Base-by-base conservation (phyloP, 2,797 vertebrate genomes). In the Tenualosa ilisha region DNA sequence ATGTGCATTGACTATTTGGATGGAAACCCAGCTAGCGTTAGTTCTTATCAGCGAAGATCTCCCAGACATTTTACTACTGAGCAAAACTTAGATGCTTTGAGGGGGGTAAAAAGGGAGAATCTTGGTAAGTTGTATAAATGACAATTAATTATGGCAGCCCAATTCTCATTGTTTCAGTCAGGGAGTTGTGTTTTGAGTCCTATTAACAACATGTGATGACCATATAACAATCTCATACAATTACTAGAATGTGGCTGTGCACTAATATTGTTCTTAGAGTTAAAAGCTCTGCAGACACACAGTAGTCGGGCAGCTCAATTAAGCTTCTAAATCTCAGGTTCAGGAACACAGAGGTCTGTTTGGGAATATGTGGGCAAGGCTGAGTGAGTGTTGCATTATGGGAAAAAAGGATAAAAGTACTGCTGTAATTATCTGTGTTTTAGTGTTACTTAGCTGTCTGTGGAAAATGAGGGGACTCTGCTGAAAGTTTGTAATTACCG, bases 401-500 rank as follows among this genome's bases (percentile, higher is more conserved):
- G 54, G 37, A 56, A 85, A 75, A 81, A 84, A 86, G 79, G 37
- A 46, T 46, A 84, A 87, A 90, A 89, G 43, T 83, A 84, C 46
- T 83, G 85, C 75, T 85, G 51, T 89, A 90, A 92, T 92, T 89
- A 86, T 82, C 81, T 87, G 85, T 46, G 59, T 85, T 85, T 85
- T 72, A 84, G 75, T 87, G 82, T 86, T 84, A 86, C 53, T 84
- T 86, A 72, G 86, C 88, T 84, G 88, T 89, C 84, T 87, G 86
- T 85, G 88, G 85, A 68, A 88, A 88, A 49, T 51, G 83, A 31
- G 54, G 56, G 46, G 81, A 84, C 85, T 86, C 59, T 84, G 86
- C 87, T 86, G 85, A 87, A 81, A 85, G 61, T 54, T 88, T 86
- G 26, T 89, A 91, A 92, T 91, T 91, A 90, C 59, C 79, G 88